Evolutionary conservation across 2,888 invertebrate genomes (phyloP).

Genomic region (Sarcophaga subvicina): DNA sequence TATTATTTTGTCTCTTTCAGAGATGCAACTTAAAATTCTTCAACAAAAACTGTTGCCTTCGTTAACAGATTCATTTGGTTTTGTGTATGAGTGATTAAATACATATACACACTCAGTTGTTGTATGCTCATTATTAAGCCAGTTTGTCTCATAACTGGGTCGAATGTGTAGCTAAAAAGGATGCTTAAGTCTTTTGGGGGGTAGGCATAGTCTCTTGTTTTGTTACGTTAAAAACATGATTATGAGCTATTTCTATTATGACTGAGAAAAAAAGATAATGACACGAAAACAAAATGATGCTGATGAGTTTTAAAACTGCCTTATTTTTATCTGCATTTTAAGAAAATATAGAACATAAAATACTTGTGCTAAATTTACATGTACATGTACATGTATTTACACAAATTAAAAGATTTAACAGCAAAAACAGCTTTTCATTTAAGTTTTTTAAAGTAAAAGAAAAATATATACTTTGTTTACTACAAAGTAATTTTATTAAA

Average conservation of each 20-base stretch:
- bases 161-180: slow-evolving; percentile 55
- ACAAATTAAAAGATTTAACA: not conserved
- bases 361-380: slow-evolving; percentile 36
- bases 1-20: not conserved
- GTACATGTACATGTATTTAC: not conserved
- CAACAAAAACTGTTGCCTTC: slow-evolving; percentile 20
- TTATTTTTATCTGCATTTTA: slow-evolving; percentile 3
- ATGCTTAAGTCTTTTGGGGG: slow-evolving; percentile 55
- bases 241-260: slow-evolving; percentile 35
- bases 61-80: slow-evolving; percentile 24
- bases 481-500: too few species aligned
- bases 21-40: slow-evolving; percentile 17
- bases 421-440: too few species aligned
- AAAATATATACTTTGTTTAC: too few species aligned
- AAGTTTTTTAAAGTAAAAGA: too few species aligned
- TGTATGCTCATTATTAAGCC: slow-evolving; percentile 51
- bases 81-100: not conserved
- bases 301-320: slow-evolving; percentile 24
- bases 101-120: slow-evolving; percentile 17
- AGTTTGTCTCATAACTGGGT: slow-evolving; percentile 64
- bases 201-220: not conserved
- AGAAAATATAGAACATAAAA: slow-evolving; percentile 27
- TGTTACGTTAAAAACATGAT: slow-evolving; percentile 47
- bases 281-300: not conserved
- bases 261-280: not conserved